phyloP scores from a whole-genome alignment of 2,113 vertebrate genomes.

The Myotis davidii region DNA sequence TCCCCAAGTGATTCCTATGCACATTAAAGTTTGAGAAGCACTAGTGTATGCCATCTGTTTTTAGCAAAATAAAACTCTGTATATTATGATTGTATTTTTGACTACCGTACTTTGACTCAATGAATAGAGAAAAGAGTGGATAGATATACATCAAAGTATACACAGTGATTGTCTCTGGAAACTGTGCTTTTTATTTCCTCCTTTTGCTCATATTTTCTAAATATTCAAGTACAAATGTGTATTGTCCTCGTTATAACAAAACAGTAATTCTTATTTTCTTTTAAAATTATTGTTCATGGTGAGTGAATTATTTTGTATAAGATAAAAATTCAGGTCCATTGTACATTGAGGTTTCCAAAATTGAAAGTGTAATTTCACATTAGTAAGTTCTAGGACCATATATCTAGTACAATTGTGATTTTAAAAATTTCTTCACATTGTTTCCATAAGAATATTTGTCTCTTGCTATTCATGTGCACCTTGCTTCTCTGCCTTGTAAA shows the following conservation, averaged over 20 bases:
- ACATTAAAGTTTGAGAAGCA: not conserved
- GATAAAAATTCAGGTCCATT: constrained; percentile 41
- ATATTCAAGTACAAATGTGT: not conserved
- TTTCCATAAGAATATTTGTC: not conserved
- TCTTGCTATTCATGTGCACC: not conserved
- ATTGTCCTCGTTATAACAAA: not conserved
- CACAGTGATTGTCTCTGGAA: not conserved
- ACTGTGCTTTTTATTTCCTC: not conserved
- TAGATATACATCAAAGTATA: not conserved
- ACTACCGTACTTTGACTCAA: not conserved
- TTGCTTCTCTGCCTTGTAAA: not conserved
- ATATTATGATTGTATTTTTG: not conserved
- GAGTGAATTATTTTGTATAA: constrained; percentile 19
- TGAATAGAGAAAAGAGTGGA: not conserved
- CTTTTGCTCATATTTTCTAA: constrained; percentile 10
- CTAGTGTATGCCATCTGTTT: not conserved
- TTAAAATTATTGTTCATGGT: not conserved
- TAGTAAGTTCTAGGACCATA: not conserved
- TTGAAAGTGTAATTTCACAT: constrained; percentile 20
- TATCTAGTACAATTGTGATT: not conserved
- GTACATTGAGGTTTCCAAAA: not conserved
- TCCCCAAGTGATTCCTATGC: not conserved
- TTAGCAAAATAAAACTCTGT: not conserved
- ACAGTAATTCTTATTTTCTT: not conserved
- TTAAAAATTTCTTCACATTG: constrained; percentile 18